These are phyloP conservation scores for Erpetoichthys calabaricus DNA, from an alignment of 2,797 vertebrate species.

Conservation along the genomic window DNA sequence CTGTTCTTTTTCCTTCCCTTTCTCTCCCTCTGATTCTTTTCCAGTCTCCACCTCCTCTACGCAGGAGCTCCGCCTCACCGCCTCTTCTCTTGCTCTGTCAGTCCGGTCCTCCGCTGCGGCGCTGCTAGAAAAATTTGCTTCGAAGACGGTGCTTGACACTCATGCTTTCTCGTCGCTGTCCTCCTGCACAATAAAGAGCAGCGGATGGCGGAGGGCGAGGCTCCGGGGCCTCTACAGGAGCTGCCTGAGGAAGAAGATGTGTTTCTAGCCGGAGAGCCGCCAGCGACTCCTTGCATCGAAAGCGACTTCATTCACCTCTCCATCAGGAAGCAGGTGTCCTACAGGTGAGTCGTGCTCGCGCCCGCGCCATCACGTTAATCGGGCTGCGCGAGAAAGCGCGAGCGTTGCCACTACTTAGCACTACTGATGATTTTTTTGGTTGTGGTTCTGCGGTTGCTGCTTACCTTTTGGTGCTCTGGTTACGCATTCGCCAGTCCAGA, in stretches of 20 bases:
- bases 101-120: not conserved
- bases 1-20: conserved; percentile 7
- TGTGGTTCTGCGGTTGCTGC: too few relatives aligned
- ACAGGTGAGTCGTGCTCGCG: conserved; percentile 47
- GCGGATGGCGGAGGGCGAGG: not conserved
- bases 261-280: conserved; percentile 13
- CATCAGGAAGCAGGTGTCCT: conserved; percentile 66
- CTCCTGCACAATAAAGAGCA: conserved; percentile 8
- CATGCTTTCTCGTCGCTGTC: not conserved
- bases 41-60: conserved; percentile 11
- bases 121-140: not conserved
- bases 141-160: not conserved
- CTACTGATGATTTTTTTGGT: too few relatives aligned
- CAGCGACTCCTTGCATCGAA: conserved; percentile 13
- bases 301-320: conserved; percentile 50
- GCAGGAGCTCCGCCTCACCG: not conserved
- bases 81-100: not conserved
- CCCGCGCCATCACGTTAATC: too few relatives aligned
- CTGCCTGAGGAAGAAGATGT: conserved; percentile 30
- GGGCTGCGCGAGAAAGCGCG: too few relatives aligned
- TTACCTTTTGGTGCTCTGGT: too few relatives aligned
- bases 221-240: conserved; percentile 28
- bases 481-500: too few relatives aligned
- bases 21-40: not conserved
- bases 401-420: too few relatives aligned